These are phyloP conservation scores for Dorcus parallelipipedus DNA, from an alignment of 2,888 invertebrate species.

Conservation along the genomic window DNA sequence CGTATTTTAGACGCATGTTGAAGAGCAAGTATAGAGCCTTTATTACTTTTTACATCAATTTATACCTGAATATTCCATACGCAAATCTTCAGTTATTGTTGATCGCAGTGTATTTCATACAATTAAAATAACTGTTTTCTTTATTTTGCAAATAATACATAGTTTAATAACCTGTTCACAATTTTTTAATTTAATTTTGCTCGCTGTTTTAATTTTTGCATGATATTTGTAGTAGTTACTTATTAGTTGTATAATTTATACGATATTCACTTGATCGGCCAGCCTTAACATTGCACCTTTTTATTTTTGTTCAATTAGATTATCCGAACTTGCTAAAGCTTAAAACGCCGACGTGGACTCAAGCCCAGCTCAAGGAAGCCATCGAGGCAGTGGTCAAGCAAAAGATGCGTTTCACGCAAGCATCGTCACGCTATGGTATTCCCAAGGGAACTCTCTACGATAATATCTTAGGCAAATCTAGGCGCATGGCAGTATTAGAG, in stretches of 20 bases:
- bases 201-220: background rate
- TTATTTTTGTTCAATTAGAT: constrained; percentile 46
- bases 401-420: constrained; percentile 74
- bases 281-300: constrained; percentile 26
- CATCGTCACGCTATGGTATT: constrained; percentile 67
- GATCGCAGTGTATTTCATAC: too few species aligned
- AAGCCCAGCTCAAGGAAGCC: constrained; percentile 70
- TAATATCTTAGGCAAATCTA: constrained; percentile 73
- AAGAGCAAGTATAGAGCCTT: too few species aligned
- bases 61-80: too few species aligned
- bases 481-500: constrained; percentile 71
- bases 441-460: constrained; percentile 77
- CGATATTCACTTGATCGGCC: constrained; percentile 14
- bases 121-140: too few species aligned
- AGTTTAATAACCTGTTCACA: constrained; percentile 1
- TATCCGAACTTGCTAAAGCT: constrained; percentile 66
- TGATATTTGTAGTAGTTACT: constrained; percentile 15
- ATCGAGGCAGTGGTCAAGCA: constrained; percentile 73
- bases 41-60: too few species aligned
- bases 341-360: constrained; percentile 74
- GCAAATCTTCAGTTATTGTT: too few species aligned
- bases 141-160: background rate
- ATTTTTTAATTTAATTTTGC: constrained; percentile 8
- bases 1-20: too few species aligned
- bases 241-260: constrained; percentile 11